These are phyloP conservation scores for Neomonachus schauinslandi DNA, from an alignment of 2,113 vertebrate species.

Conservation along the genomic window DNA sequence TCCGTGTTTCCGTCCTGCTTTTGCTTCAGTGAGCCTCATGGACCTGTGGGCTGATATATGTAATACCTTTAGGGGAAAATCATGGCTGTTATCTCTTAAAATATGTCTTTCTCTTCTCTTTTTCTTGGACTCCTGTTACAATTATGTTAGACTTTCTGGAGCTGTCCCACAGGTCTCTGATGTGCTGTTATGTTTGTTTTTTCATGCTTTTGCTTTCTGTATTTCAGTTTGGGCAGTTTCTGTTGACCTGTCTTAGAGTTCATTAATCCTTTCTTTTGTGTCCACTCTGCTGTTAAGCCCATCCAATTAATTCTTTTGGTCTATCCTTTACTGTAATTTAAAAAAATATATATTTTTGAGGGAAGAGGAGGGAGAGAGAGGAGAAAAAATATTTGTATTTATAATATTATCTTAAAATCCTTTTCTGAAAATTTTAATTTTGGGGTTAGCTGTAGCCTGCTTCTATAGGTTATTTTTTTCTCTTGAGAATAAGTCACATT, in stretches of 20 bases:
- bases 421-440: not conserved
- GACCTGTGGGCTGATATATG: not conserved
- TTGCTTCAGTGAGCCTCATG: not conserved
- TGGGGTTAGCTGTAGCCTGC: not conserved
- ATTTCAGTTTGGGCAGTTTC: fast-evolving
- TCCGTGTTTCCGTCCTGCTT: not conserved
- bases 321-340: not conserved
- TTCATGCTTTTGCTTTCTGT: not conserved
- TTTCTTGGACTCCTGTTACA: not conserved
- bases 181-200: not conserved
- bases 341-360: not conserved
- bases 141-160: not conserved
- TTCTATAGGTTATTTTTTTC: not conserved
- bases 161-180: not conserved
- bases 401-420: not conserved
- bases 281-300: not conserved
- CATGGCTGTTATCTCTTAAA: not conserved
- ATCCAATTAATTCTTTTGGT: not conserved
- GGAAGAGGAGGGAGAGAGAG: not conserved
- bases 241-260: not conserved
- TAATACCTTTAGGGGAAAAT: not conserved
- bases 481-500: not conserved
- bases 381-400: not conserved
- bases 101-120: not conserved
- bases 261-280: not conserved